These are phyloP conservation scores for Eumaeus atala DNA, from an alignment of 1,140 invertebrate genomes.

Conservation along the genomic window DNA sequence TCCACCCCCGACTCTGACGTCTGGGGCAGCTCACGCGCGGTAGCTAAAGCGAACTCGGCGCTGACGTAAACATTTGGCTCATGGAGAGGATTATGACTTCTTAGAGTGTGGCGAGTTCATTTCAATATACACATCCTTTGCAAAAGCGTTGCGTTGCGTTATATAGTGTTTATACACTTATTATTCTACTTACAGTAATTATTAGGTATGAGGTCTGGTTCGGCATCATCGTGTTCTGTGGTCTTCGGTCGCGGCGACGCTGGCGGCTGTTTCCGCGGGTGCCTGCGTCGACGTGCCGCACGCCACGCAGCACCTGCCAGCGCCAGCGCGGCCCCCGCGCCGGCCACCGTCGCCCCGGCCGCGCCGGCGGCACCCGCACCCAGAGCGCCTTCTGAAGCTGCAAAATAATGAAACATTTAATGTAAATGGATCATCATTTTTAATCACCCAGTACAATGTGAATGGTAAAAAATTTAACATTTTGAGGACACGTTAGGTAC, in stretches of 20 bases:
- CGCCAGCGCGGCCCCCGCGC: constrained; percentile 41
- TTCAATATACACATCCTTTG: too few species aligned
- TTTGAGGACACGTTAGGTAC: too few species aligned
- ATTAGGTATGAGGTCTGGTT: constrained; percentile 42
- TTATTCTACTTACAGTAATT: constrained; percentile 30
- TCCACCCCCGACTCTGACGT: too few species aligned
- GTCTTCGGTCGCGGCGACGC: constrained; percentile 30
- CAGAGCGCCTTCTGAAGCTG: constrained; percentile 46
- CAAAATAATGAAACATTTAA: not conserved
- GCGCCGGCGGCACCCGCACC: constrained; percentile 45
- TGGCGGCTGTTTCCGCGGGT: constrained; percentile 35
- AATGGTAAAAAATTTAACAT: too few species aligned
- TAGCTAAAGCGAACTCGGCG: too few species aligned
- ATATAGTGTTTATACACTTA: too few species aligned
- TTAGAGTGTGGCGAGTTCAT: not conserved
- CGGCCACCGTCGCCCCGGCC: constrained; percentile 42
- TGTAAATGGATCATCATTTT: too few species aligned
- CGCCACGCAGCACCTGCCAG: constrained; percentile 40
- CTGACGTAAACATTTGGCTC: too few species aligned
- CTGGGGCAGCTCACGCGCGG: too few species aligned
- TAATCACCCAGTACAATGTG: too few species aligned
- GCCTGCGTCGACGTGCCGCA: constrained; percentile 36
- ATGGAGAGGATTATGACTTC: too few species aligned
- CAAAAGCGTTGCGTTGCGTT: too few species aligned
- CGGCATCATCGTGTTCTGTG: constrained; percentile 48